Conservation (phyloP, 1,140 invertebrate species). For the Magallana gigas region DNA sequence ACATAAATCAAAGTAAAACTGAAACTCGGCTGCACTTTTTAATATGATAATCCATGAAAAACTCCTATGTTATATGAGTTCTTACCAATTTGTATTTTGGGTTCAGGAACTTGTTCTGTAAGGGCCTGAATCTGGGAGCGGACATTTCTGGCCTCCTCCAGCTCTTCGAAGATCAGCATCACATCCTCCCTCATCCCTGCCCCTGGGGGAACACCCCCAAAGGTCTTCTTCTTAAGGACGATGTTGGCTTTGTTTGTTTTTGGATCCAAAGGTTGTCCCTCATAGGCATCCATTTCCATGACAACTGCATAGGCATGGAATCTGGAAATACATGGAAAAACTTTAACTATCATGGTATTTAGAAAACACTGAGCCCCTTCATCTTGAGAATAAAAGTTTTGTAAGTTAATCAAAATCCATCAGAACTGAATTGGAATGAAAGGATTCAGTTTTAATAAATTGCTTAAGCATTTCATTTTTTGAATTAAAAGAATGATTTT, state of each 20-base stretch:
- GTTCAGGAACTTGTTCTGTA: slow-evolving; percentile 71
- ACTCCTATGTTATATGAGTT: too few relatives aligned
- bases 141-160: slow-evolving; percentile 77
- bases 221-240: slow-evolving; percentile 76
- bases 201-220: slow-evolving; percentile 77
- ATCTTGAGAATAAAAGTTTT: too few relatives aligned
- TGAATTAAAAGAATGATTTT: too few relatives aligned
- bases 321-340: slow-evolving; percentile 59
- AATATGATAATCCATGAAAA: too few relatives aligned
- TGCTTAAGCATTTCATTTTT: too few relatives aligned
- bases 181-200: slow-evolving; percentile 78
- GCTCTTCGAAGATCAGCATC: slow-evolving; percentile 77
- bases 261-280: slow-evolving; percentile 67
- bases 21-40: too few relatives aligned
- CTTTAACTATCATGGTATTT: too few relatives aligned
- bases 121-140: slow-evolving; percentile 74
- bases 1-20: too few relatives aligned
- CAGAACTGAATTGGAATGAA: too few relatives aligned
- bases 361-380: too few relatives aligned
- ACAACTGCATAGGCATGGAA: slow-evolving; percentile 79
- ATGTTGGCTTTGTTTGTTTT: slow-evolving; percentile 76
- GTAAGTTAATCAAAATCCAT: too few relatives aligned
- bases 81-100: slow-evolving; percentile 66
- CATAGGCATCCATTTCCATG: slow-evolving; percentile 78
- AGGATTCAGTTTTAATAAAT: too few relatives aligned